These are phyloP conservation scores for Philhelius pedissequus DNA, from an alignment of 2,888 invertebrate genomes.

Conservation along the genomic window DNA sequence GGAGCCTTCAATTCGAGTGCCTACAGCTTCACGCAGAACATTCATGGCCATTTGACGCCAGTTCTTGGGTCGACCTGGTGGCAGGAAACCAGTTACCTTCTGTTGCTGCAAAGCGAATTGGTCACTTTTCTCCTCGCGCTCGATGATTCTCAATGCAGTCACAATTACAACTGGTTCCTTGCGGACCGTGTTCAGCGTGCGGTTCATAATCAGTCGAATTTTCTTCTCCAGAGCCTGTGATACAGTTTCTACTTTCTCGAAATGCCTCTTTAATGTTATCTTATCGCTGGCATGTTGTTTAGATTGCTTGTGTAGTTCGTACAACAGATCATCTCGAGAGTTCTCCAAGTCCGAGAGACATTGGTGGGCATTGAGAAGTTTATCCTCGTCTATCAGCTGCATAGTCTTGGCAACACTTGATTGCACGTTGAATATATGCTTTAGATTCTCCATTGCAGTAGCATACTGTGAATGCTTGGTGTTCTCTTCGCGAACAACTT, in stretches of 20 bases:
- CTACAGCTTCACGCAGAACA: constrained; percentile 88
- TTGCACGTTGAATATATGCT: constrained; percentile 98
- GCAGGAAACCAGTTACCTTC: constrained; percentile 88
- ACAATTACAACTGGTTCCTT: constrained; percentile 97
- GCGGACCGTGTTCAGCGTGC: constrained; percentile 95
- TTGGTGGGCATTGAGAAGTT: constrained; percentile 95
- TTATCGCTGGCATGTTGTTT: constrained; percentile 92
- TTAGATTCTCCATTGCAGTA: constrained; percentile 98
- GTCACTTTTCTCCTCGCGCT: constrained; percentile 97
- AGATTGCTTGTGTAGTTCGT: constrained; percentile 95
- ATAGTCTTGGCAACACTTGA: constrained; percentile 97
- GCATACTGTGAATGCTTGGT: constrained; percentile 97
- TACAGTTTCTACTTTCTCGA: constrained; percentile 95
- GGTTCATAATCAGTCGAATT: constrained; percentile 91
- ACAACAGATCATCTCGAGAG: constrained; percentile 96
- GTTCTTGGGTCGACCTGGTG: constrained; percentile 95
- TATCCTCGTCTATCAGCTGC: constrained; percentile 96
- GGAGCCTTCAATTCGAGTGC: constrained; percentile 94
- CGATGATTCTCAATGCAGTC: constrained; percentile 96
- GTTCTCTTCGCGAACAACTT: constrained; percentile 94
- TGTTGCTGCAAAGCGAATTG: constrained; percentile 86
- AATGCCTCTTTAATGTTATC: constrained; percentile 96
- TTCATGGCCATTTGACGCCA: constrained; percentile 94
- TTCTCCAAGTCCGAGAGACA: constrained; percentile 97
- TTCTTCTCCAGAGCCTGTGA: constrained; percentile 94